phyloP scores from a whole-genome alignment of 2,113 vertebrate species.

The Paedocypris sp. region DNA sequence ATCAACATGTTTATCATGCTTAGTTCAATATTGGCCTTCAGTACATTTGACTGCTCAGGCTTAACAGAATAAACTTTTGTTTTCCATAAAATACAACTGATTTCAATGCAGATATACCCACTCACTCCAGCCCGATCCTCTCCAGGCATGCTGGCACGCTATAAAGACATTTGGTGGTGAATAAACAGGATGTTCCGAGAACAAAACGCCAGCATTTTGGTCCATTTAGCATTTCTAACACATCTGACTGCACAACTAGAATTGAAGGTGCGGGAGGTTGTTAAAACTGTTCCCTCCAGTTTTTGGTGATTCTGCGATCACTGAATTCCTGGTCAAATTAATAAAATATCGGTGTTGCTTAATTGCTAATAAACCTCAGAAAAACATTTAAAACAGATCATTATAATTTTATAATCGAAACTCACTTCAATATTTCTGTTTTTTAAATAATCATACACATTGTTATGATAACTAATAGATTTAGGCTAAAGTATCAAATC shows the following conservation, averaged over 20 bases:
- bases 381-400: no score
- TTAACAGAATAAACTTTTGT: no score
- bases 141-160: slow-evolving; percentile 1
- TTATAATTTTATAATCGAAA: no score
- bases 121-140: not conserved
- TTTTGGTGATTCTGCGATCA: no score
- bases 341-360: no score
- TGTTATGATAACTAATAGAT: no score
- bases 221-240: not conserved
- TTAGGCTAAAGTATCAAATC: no score
- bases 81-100: not conserved
- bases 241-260: not conserved
- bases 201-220: not conserved
- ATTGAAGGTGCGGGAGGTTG: not conserved
- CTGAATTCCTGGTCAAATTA: no score
- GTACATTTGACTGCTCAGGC: not conserved
- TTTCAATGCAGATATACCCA: not conserved
- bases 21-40: not conserved
- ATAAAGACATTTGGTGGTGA: slow-evolving; percentile 4
- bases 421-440: no score
- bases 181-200: not conserved
- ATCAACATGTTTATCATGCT: not conserved
- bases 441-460: no score
- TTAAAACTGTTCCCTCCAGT: not conserved
- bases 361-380: no score